phyloP scores from a whole-genome alignment of 2,888 invertebrate species.

The Melanchra persicariae region DNA sequence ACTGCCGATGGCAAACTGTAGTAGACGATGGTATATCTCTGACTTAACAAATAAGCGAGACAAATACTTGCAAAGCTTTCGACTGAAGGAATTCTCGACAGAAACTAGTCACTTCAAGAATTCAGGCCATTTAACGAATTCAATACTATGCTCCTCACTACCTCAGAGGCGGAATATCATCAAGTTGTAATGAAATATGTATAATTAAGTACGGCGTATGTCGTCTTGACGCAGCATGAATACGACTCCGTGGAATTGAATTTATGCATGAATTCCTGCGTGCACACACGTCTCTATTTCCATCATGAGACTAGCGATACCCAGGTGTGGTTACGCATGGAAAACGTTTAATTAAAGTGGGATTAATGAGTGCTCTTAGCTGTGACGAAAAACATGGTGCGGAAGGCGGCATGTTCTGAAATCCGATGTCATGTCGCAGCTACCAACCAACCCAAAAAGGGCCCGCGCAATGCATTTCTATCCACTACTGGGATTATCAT shows the following conservation, averaged over 20 bases:
- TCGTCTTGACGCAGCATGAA: constrained; percentile 38
- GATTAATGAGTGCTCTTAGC: background rate
- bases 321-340: constrained; percentile 29
- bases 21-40: background rate
- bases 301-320: constrained; percentile 19
- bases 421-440: no score
- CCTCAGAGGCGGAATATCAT: constrained; percentile 24
- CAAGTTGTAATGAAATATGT: constrained; percentile 44
- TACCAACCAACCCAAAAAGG: no score
- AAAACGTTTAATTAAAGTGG: constrained; percentile 39
- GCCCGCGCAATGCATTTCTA: background rate
- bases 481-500: background rate
- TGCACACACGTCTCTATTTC: constrained; percentile 49
- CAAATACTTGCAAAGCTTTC: constrained; percentile 36
- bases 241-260: constrained; percentile 51
- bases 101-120: constrained; percentile 7
- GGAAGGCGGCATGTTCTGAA: background rate
- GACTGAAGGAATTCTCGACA: constrained; percentile 20
- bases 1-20: background rate
- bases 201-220: constrained; percentile 36
- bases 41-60: constrained; percentile 22
- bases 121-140: constrained; percentile 10
- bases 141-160: constrained; percentile 36
- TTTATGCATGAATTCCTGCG: constrained; percentile 58
- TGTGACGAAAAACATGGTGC: background rate